Evolutionary conservation across 1,140 invertebrate species (phyloP), one percentile per base, ranked within the genome.

Genomic region (Drosophila yakuba): DNA sequence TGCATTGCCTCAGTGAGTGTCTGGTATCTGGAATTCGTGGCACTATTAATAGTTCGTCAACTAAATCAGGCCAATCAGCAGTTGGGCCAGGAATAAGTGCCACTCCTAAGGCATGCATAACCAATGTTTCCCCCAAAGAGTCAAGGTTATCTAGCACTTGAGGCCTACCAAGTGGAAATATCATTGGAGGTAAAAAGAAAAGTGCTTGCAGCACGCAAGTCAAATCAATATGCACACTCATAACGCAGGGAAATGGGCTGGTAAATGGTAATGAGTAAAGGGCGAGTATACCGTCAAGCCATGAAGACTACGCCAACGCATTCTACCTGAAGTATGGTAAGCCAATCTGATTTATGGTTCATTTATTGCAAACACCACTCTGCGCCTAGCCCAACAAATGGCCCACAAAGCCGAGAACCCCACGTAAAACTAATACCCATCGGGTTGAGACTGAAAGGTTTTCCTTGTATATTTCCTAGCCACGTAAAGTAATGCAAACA

Each of bases 181-280:
- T 45, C 56, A 47, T 45, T 36, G 41, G 17, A 39, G 56, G 45
- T 20, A 25, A 44, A 60, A 60, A 54, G 61, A 57, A 51, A 82
- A 82, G 74, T 69, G 74, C 77, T 54, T 66, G 41, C 25, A 17
- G 41, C 83, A 88, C 84, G 83, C 83, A 88, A 89, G 59, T 59
- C 60, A 79, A 88, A 89, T 83, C 79, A 89, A 86, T 88, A 86
- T 52, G 68, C 52, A 71, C 28, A 48, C 25, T 71, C 43, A 71
- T 71, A 57, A 39, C 8, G 23, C 51, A 12, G 20, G 25, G 20
- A 4, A 54, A 50, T 32, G 51, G 44, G 57, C 1, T 45, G 41
- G 20, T 25, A 25, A 69, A 69, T 36, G 28, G 20, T 39, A 41
- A 69, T 32, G 50, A 55, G 44, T 35, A 25, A 35, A 25, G 25